These are phyloP conservation scores for Picus viridis DNA, from an alignment of 2,797 vertebrate species.

Conservation along the genomic window DNA sequence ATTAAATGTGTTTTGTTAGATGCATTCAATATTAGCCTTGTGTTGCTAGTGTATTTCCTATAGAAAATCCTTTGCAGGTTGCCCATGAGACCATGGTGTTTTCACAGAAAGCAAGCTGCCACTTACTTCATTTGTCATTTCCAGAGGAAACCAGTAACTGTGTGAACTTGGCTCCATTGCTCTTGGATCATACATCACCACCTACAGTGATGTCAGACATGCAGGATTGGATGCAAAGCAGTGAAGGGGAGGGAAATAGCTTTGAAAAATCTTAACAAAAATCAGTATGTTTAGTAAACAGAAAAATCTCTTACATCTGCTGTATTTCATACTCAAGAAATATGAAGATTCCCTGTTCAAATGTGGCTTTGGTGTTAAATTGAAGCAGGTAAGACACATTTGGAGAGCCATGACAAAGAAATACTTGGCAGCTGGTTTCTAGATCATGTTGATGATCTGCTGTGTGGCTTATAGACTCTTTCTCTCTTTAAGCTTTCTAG, in stretches of 20 bases:
- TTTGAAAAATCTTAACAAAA: neutral
- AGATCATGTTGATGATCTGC: neutral
- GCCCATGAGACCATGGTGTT: neutral
- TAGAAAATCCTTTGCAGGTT: neutral
- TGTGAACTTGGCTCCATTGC: neutral
- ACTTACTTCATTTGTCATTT: constrained; percentile 24
- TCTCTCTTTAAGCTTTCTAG: neutral
- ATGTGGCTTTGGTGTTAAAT: neutral
- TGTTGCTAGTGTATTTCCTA: neutral
- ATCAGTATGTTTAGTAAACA: neutral
- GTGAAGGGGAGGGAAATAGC: neutral
- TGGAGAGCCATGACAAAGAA: neutral
- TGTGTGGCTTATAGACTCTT: neutral
- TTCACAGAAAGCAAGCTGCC: constrained; percentile 10
- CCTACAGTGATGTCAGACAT: neutral
- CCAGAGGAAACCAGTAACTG: neutral
- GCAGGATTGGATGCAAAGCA: neutral
- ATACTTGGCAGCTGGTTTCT: constrained; percentile 34
- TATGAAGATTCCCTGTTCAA: neutral
- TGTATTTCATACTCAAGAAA: neutral
- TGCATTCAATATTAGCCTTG: neutral
- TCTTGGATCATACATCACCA: neutral
- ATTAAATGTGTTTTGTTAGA: constrained; percentile 1
- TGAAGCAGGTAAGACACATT: neutral
- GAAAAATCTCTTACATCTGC: neutral